Evolutionary conservation across 2,797 vertebrate genomes (phyloP).

Genomic region (Mastacembelus armatus): DNA sequence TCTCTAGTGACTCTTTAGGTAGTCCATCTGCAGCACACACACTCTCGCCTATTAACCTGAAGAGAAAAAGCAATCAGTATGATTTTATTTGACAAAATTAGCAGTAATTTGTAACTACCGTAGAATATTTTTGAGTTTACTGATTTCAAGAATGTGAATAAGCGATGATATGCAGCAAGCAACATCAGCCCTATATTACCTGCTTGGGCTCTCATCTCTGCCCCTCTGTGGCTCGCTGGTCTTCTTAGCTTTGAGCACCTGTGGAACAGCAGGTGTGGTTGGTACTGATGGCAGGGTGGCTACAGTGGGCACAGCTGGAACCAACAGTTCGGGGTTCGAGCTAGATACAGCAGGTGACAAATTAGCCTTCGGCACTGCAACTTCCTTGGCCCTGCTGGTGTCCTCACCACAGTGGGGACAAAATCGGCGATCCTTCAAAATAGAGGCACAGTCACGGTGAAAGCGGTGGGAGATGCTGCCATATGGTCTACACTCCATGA

Average conservation of each 20-base stretch:
- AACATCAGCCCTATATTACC: constrained; percentile 67
- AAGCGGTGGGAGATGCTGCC: constrained; percentile 96
- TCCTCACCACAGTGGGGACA: constrained; percentile 98
- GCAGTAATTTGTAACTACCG: neutral
- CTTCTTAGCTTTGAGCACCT: constrained; percentile 83
- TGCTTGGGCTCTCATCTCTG: constrained; percentile 86
- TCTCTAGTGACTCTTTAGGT: constrained; percentile 92
- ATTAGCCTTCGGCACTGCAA: constrained; percentile 87
- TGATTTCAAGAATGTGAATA: neutral
- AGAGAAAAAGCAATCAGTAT: neutral
- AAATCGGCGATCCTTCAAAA: constrained; percentile 89
- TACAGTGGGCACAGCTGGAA: constrained; percentile 40
- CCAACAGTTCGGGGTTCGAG: constrained; percentile 31
- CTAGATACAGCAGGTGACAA: constrained; percentile 59
- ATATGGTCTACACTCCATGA: constrained; percentile 96
- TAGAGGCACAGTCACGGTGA: constrained; percentile 91
- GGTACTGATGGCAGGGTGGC: constrained; percentile 46
- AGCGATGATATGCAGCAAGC: neutral
- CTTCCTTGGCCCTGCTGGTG: constrained; percentile 89
- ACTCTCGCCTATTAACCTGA: constrained; percentile 59
- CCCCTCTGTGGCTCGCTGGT: constrained; percentile 81
- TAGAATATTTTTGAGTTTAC: neutral
- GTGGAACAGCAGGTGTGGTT: constrained; percentile 73
- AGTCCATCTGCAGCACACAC: constrained; percentile 74
- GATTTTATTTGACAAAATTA: neutral